phyloP scores from a whole-genome alignment of 2,888 invertebrate species.

The Ariolimax columbianus region DNA sequence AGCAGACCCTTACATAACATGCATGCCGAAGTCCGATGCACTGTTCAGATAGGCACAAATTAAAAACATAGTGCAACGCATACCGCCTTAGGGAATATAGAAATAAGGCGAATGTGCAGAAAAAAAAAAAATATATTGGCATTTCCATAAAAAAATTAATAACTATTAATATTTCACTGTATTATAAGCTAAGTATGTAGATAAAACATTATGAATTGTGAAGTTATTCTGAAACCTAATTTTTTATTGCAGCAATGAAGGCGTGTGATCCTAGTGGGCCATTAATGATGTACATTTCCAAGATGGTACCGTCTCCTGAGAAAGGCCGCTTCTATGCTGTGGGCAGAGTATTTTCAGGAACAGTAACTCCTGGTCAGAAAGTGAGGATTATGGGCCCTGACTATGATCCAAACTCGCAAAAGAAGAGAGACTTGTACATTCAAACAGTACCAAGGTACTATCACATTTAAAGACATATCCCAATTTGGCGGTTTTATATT shows the following conservation, averaged over 20 bases:
- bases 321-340: conserved; percentile 99
- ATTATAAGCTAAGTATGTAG: too few species aligned
- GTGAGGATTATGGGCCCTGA: conserved; percentile 99
- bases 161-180: too few species aligned
- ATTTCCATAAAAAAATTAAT: too few species aligned
- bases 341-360: conserved; percentile 99
- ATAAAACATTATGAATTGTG: not conserved
- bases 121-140: too few species aligned
- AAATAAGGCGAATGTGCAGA: too few species aligned
- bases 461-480: not conserved
- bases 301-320: conserved; percentile 99
- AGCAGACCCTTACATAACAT: too few species aligned
- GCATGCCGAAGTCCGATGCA: too few species aligned
- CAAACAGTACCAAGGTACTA: conserved; percentile 93
- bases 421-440: conserved; percentile 95
- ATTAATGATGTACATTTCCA: conserved; percentile 99
- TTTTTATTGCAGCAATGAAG: conserved; percentile 81
- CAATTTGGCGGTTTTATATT: not conserved
- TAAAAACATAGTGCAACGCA: too few species aligned
- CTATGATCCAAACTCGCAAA: conserved; percentile 93
- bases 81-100: too few species aligned
- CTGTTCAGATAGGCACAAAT: too few species aligned
- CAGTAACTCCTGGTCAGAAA: conserved; percentile 82
- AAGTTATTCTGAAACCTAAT: not conserved
- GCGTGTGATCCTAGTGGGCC: conserved; percentile 97